Conservation (phyloP, 2,797 vertebrate genomes). For the Limosa lapponica region DNA sequence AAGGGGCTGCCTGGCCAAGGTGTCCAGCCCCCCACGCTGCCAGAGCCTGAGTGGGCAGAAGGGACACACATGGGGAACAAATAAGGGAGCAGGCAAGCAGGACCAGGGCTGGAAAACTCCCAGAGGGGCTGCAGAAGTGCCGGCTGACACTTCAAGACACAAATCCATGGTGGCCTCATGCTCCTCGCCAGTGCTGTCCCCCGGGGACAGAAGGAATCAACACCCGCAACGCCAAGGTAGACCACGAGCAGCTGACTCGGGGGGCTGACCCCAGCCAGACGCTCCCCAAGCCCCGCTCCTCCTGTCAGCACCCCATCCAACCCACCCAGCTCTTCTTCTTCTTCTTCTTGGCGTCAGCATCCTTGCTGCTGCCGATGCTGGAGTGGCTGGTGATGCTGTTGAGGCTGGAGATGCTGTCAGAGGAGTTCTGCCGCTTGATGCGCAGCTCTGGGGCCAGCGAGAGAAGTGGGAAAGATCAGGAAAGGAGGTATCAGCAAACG, state of each 20-base stretch:
- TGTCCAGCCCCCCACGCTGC: rapidly evolving
- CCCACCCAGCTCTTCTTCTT: conserved; percentile 98
- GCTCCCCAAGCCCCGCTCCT: background rate
- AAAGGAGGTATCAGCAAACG: background rate
- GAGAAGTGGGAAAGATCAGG: background rate
- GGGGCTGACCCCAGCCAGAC: background rate
- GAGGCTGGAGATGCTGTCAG: conserved; percentile 95
- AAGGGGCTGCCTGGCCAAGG: background rate
- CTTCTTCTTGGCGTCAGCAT: conserved; percentile 94
- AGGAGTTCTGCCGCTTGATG: conserved; percentile 95
- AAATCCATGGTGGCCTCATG: background rate
- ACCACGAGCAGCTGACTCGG: background rate
- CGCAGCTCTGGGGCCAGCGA: conserved; percentile 80
- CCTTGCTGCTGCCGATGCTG: conserved; percentile 92
- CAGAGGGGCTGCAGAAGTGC: background rate
- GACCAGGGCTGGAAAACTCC: background rate
- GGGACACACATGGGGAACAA: background rate
- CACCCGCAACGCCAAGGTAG: background rate
- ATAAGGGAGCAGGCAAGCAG: background rate
- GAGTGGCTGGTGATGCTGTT: conserved; percentile 97
- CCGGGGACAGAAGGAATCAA: background rate
- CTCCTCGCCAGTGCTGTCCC: background rate
- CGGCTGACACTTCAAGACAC: background rate
- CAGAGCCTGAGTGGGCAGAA: background rate
- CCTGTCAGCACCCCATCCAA: background rate